phyloP scores from a whole-genome alignment of 2,888 invertebrate genomes.

The Eueremaeus valkanovi region DNA sequence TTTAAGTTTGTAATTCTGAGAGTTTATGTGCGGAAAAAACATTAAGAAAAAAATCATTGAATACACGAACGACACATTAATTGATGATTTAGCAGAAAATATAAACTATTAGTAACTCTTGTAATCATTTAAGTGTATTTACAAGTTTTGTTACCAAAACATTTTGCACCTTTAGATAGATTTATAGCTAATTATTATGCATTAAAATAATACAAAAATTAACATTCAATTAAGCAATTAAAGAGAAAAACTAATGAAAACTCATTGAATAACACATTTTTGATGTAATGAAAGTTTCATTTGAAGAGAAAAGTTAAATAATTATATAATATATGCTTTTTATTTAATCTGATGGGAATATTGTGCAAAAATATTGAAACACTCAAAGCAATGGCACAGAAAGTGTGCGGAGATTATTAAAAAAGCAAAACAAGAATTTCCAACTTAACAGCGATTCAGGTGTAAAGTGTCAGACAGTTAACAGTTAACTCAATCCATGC shows the following conservation, averaged over 20 bases:
- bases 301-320: background rate
- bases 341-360: constrained; percentile 2
- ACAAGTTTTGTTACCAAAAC: background rate
- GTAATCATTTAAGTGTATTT: background rate
- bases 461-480: background rate
- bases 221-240: constrained; percentile 20
- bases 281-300: background rate
- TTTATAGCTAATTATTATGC: constrained; percentile 26
- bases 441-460: constrained; percentile 4
- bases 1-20: background rate
- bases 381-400: background rate
- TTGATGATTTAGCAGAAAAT: background rate
- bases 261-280: background rate
- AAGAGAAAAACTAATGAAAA: background rate
- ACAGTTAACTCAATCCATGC: too few species aligned
- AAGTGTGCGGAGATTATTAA: background rate
- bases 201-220: constrained; percentile 26
- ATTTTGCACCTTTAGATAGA: background rate
- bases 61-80: background rate
- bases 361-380: background rate
- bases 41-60: background rate
- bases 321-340: background rate
- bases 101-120: background rate
- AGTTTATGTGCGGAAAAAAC: background rate
- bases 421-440: background rate